Percentiles rank a stretch among this genome's conserved stretches.
phyloP scores from a whole-genome alignment of 2,113 vertebrate species.

The Toxotes chatareus region DNA sequence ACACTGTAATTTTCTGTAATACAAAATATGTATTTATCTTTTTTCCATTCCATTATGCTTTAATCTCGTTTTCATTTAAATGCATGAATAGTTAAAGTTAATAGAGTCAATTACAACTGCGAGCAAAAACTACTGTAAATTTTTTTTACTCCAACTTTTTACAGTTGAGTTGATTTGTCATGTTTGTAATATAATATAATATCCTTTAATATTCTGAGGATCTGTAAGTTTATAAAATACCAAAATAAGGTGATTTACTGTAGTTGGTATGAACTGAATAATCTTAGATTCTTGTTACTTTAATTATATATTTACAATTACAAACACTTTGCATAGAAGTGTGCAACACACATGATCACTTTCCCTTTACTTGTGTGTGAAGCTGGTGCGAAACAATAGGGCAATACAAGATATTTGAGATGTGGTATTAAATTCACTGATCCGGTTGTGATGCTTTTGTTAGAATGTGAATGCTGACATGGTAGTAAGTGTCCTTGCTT shows the following conservation, averaged over 20 bases:
- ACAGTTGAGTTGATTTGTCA: neutral
- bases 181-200: neutral
- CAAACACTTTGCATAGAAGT: neutral
- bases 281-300: neutral
- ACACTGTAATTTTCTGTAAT: neutral
- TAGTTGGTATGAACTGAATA: neutral
- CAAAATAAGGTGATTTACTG: neutral
- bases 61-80: constrained; percentile 23
- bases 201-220: neutral
- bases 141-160: neutral
- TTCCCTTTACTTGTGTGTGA: constrained; percentile 16
- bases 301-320: neutral
- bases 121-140: neutral
- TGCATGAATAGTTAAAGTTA: constrained; percentile 4
- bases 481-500: constrained; percentile 27
- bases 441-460: constrained; percentile 36
- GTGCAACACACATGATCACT: neutral
- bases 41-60: neutral
- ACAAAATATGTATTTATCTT: neutral
- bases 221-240: neutral
- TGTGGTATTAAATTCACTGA: constrained; percentile 30
- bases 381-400: neutral
- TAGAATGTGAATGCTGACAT: constrained; percentile 7
- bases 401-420: constrained; percentile 27
- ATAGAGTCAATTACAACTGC: constrained; percentile 13